phyloP scores from a whole-genome alignment of 2,797 vertebrate species.

The Lacerta viridis region DNA sequence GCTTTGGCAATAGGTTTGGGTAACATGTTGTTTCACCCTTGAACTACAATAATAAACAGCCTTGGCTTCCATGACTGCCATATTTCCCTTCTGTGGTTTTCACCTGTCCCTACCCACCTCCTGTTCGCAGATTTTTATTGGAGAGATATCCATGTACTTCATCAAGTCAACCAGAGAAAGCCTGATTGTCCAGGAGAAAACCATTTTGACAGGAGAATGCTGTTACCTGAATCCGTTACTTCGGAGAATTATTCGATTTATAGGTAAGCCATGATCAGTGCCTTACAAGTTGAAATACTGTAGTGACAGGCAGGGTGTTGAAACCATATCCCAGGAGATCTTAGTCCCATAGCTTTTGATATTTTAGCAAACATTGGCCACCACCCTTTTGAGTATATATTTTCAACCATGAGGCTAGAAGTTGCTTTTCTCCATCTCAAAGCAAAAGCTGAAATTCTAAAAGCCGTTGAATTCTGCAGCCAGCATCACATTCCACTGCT shows the following conservation, averaged over 20 bases:
- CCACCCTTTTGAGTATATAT: background rate
- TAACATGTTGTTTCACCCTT: background rate
- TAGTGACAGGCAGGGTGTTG: background rate
- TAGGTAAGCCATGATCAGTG: conserved; percentile 84
- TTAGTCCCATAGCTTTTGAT: background rate
- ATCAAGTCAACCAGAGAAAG: conserved; percentile 96
- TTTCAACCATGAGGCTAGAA: background rate
- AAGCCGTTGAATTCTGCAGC: background rate
- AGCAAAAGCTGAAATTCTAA: background rate
- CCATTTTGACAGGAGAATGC: conserved; percentile 95
- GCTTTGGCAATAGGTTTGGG: background rate
- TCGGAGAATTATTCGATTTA: conserved; percentile 94
- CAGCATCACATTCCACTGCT: background rate
- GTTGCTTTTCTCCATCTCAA: background rate
- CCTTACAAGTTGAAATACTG: background rate
- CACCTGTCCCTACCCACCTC: conserved; percentile 40
- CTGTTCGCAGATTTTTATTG: conserved; percentile 91
- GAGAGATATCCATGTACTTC: conserved; percentile 96
- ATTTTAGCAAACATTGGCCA: background rate
- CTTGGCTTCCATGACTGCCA: background rate
- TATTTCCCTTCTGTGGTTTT: conserved; percentile 37
- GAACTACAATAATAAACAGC: background rate
- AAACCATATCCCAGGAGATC: background rate
- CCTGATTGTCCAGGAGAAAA: conserved; percentile 95
- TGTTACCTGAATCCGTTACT: conserved; percentile 97